Base-by-base conservation (phyloP, 2,797 vertebrate genomes). In the Siniperca undulata region DNA sequence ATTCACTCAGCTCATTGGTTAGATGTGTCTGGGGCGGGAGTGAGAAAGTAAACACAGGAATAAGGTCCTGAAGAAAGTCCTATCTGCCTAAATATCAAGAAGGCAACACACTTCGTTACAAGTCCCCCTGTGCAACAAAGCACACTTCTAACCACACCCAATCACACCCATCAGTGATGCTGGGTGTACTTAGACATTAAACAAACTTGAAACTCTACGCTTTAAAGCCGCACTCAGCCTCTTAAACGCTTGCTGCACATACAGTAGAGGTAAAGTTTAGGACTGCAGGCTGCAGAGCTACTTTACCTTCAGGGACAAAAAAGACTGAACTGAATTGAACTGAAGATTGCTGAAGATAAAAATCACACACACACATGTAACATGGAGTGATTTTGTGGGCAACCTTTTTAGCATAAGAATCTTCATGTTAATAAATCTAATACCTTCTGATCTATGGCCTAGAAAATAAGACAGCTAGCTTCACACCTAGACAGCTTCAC, bases 381-480 rank as follows among this genome's bases (percentile, higher is more conserved):
- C 55, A 38, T 38, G 20, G 12, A 58, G 27, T 55, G 12, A 68
- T 48, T 38, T 2, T 59, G 48, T 42, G 13, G 16, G 22, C 48
- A 53, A 12, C 7, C 7, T 50, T 24, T 60, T 77, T 48, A 30
- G 68, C 36, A 59, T 4, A 9, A 55, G 7, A 76, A n/a, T 14
- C 22, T 59, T 27, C 36, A 44, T n/a, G 9, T 13, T 56, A 56
- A 46, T 44, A 9, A 20, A 56, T 81, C 16, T 38, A 55, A 61
- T 22, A 53, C 50, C 5, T 55, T 72, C 30, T 60, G 60, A 75
- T 60, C 60, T 24, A 38, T 59, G 62, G 77, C 68, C 69, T 36
- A 56, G 3, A 78, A 38, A 72, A 42, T 24, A 69, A 79, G 27
- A 27, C 27, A 27, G 27, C 27, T 27, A 27, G 27, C 27, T 2